Conservation (phyloP, 2,888 invertebrate genomes). For the Phaonia tiefii region DNA sequence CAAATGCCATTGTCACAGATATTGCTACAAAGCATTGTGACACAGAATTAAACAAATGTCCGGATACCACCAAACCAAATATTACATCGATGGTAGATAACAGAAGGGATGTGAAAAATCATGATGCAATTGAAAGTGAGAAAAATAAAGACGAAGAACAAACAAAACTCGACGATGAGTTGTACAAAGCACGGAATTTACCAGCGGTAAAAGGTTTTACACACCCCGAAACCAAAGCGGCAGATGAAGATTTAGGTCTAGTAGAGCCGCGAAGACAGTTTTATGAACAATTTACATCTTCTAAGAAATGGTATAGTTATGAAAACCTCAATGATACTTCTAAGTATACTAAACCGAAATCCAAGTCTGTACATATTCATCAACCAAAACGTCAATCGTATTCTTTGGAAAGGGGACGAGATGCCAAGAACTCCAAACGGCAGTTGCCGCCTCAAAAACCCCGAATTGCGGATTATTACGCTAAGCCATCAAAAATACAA, state of each 20-base stretch:
- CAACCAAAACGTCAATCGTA: slow-evolving; percentile 69
- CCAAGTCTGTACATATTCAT: not conserved
- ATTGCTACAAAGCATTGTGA: slow-evolving; percentile 60
- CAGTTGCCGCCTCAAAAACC: slow-evolving; percentile 77
- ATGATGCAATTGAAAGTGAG: not conserved
- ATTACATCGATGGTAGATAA: not conserved
- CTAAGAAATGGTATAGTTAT: slow-evolving; percentile 66
- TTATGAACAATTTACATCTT: slow-evolving; percentile 74
- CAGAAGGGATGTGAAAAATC: not conserved
- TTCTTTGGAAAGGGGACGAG: slow-evolving; percentile 74
- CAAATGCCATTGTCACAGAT: slow-evolving; percentile 49
- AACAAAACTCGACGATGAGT: not conserved
- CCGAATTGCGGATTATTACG: slow-evolving; percentile 62
- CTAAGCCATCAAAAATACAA: slow-evolving; percentile 70
- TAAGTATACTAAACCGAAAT: not conserved
- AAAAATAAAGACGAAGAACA: no score
- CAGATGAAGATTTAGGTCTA: slow-evolving; percentile 76
- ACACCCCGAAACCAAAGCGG: slow-evolving; percentile 76
- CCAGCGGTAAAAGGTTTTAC: slow-evolving; percentile 73
- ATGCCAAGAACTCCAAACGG: slow-evolving; percentile 52
- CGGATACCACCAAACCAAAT: slow-evolving; percentile 16
- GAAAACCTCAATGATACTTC: slow-evolving; percentile 60
- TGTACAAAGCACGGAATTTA: slow-evolving; percentile 47
- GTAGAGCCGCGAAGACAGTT: slow-evolving; percentile 77
- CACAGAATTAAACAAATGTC: slow-evolving; percentile 36